Conservation (phyloP, 2,797 vertebrate species). For the Phaenicophaeus curvirostris region DNA sequence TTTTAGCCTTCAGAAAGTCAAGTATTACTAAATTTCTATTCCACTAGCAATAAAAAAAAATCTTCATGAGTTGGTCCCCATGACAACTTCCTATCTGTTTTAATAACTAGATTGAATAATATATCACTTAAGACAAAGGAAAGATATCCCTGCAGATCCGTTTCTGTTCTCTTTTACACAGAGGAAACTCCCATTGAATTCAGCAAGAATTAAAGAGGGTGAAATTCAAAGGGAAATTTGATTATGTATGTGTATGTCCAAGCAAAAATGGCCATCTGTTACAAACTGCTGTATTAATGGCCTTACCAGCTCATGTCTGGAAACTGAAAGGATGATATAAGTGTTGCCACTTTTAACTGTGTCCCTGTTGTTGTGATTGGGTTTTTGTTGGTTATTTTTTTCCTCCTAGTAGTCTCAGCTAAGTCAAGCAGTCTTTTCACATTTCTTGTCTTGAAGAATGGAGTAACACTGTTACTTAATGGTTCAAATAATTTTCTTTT, state of each 20-base stretch:
- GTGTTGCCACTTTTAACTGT: conserved; percentile 52
- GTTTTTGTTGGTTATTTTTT: neutral
- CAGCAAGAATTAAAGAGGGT: conserved; percentile 14
- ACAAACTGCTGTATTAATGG: conserved; percentile 36
- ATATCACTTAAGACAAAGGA: neutral
- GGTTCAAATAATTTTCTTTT: neutral
- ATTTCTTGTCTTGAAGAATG: neutral
- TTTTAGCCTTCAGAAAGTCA: neutral
- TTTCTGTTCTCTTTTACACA: conserved; percentile 15
- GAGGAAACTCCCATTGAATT: conserved; percentile 35
- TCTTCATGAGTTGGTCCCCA: neutral
- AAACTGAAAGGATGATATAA: conserved; percentile 54
- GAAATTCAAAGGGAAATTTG: conserved; percentile 50
- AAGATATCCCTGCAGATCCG: neutral
- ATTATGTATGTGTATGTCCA: conserved; percentile 50
- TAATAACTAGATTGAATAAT: neutral
- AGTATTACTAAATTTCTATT: neutral
- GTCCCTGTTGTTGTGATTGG: neutral
- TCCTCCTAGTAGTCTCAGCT: neutral
- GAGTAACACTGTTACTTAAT: neutral
- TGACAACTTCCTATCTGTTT: neutral
- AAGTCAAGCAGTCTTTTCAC: neutral
- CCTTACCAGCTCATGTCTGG: conserved; percentile 15
- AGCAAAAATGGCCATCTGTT: conserved; percentile 23
- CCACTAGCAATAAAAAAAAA: neutral